phyloP scores from a whole-genome alignment of 2,888 invertebrate species.

The Scrobipalpa atriplicella region DNA sequence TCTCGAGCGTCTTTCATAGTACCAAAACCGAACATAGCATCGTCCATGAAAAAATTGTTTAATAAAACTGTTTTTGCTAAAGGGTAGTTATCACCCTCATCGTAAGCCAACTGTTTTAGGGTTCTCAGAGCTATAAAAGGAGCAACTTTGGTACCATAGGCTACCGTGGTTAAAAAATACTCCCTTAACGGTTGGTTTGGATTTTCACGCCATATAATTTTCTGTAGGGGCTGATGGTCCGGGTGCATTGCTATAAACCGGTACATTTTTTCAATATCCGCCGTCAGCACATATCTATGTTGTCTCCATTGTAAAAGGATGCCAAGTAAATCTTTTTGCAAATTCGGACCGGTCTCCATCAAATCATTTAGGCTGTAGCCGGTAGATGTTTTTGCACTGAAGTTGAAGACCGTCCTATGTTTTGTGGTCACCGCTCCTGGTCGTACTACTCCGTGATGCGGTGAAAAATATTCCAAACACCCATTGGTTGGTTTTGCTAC shows the following conservation, averaged over 20 bases:
- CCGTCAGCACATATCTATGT: constrained; percentile 33
- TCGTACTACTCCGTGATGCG: constrained; percentile 28
- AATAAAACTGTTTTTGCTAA: constrained; percentile 11
- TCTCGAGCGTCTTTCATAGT: not conserved
- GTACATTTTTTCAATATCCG: constrained; percentile 37
- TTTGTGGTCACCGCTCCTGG: constrained; percentile 30
- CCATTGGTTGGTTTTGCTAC: not conserved
- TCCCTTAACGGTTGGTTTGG: constrained; percentile 7
- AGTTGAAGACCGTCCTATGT: constrained; percentile 28
- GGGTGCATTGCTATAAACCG: constrained; percentile 30
- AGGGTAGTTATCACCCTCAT: constrained; percentile 33
- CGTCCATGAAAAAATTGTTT: constrained; percentile 33
- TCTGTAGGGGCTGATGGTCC: constrained; percentile 34
- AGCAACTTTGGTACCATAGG: constrained; percentile 36
- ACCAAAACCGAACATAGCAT: constrained; percentile 24
- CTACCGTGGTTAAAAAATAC: constrained; percentile 32
- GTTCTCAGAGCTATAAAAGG: constrained; percentile 23
- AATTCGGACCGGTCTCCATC: constrained; percentile 20
- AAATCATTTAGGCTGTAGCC: constrained; percentile 22
- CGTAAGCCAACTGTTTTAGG: constrained; percentile 25
- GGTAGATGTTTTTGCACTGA: constrained; percentile 10
- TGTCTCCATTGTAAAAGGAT: constrained; percentile 35
- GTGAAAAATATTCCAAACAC: not conserved
- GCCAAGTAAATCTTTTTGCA: constrained; percentile 35
- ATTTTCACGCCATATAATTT: constrained; percentile 28